Conservation (phyloP, 2,888 invertebrate species). For the Callosobruchus maculatus region DNA sequence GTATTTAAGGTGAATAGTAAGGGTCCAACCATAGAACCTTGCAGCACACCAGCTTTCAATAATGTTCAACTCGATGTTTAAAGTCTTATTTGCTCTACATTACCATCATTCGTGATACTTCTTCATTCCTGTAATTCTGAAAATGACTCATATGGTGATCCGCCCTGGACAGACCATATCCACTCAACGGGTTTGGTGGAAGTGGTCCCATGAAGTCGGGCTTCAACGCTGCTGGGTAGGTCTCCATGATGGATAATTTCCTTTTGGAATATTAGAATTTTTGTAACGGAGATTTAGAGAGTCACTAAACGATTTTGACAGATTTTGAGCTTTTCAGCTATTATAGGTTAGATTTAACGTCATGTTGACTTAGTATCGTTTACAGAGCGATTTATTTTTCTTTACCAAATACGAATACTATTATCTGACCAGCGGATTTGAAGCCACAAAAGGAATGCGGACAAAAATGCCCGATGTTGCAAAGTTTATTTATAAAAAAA, state of each 20-base stretch:
- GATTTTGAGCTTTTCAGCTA: background rate
- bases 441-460: no score
- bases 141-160: conserved; percentile 31
- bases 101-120: conserved; percentile 46
- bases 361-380: background rate
- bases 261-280: background rate
- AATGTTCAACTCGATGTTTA: no score
- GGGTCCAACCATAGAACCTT: no score
- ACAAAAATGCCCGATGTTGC: no score
- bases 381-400: background rate
- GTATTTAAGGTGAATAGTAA: no score
- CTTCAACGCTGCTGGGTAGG: background rate
- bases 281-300: background rate
- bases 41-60: no score
- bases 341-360: background rate
- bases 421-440: no score
- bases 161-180: background rate
- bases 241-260: background rate
- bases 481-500: no score
- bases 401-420: no score
- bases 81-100: conserved; percentile 9
- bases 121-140: conserved; percentile 48
- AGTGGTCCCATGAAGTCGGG: background rate
- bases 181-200: background rate
- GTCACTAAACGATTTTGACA: background rate